Conservation (phyloP, 2,797 vertebrate species). For the Petrocephalus schoutedeni region DNA sequence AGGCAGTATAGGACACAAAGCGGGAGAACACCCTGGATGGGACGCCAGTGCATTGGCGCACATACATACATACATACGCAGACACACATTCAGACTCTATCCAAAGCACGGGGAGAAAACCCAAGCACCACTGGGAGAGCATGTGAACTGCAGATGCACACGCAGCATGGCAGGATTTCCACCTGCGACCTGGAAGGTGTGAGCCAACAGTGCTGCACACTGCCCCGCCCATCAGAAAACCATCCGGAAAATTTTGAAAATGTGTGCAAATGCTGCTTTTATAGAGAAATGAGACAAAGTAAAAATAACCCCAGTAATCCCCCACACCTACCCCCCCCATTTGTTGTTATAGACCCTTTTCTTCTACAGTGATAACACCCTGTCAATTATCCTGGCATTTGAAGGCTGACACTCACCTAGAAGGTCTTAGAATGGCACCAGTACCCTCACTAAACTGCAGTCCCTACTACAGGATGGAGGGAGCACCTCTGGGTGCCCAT, state of each 20-base stretch:
- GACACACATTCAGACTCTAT: background rate
- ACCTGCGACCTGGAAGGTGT: background rate
- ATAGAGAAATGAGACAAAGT: background rate
- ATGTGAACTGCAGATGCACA: background rate
- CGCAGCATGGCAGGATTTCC: background rate
- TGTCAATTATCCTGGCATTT: slow-evolving; percentile 2
- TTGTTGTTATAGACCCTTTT: background rate
- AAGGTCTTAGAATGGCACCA: background rate
- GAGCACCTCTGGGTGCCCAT: background rate
- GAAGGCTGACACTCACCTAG: slow-evolving; percentile 10
- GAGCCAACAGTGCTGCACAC: background rate
- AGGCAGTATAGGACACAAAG: background rate
- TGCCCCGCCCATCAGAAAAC: background rate
- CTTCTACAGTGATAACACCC: slow-evolving; percentile 11
- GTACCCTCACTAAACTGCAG: background rate
- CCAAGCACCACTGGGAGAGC: background rate
- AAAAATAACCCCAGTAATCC: background rate
- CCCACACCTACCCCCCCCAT: background rate
- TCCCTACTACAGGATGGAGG: background rate
- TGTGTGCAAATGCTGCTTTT: background rate
- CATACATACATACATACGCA: background rate
- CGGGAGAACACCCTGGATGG: background rate
- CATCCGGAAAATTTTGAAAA: background rate
- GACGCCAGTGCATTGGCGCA: background rate
- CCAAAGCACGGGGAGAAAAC: background rate